Evolutionary conservation across 2,113 vertebrate genomes (phyloP), one percentile per base, ranked within the genome.

Genomic region (Brachyhypopomus occidentalis): DNA sequence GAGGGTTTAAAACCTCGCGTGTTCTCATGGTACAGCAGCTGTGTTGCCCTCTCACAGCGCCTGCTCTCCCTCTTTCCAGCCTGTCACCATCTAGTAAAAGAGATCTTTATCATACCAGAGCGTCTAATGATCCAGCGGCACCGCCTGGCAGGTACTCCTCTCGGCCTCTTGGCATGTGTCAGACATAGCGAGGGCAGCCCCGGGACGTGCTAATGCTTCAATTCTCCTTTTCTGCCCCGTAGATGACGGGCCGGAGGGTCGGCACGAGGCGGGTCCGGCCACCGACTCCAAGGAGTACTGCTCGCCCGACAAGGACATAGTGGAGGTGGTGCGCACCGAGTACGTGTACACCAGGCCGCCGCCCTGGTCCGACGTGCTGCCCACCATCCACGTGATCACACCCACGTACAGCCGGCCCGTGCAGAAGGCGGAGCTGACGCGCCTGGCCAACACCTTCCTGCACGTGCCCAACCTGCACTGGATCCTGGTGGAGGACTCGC

Each of bases 271-370:
- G 0, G 88, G 93, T 8, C 94, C 93, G 71, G 95, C 93, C 5
- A 85, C 94, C 4, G 97, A 98, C 91, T 97, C 97, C 84, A 96
- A 96, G 92, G 97, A 99, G 89, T 98, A 96, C 91, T 99, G 98
- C 90, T 93, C 96, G 87, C 97, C 96, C 0, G 98, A 98, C 88
- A 96, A 97, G 82, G 97, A 98, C 93, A 99, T 98, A 30, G 97
- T 98, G 91, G 98, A 99, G 92, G 98, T 99, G 92, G 96, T 99
- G 89, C 96, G 98, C 92, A 99, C 98, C 36, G 98, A 99, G 86
- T 99, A 99, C 0, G 98, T 99, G 82, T 99, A 98, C 84, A 99
- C 97, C 0, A 92, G 97, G 80, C 96, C 98, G 0, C 97, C 97
- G 0, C 97, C 96, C 0, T 98, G 98, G 97, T 98, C 97, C 0